Evolutionary conservation across 2,797 vertebrate genomes (phyloP).

Genomic region (Bryconaethiops microstoma): DNA sequence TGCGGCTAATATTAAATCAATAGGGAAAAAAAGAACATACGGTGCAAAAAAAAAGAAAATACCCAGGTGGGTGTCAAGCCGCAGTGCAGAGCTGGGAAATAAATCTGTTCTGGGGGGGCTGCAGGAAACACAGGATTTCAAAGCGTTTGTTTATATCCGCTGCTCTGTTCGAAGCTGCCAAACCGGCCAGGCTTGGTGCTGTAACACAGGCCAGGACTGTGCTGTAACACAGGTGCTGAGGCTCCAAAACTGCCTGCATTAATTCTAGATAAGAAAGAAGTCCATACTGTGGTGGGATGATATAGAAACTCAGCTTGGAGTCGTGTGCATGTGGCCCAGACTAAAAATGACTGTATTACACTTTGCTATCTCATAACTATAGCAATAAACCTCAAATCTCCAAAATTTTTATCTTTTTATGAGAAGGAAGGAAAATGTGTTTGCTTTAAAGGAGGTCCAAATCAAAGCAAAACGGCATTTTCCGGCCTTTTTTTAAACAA

Average conservation of each 20-base stretch:
- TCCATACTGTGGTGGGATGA: not conserved
- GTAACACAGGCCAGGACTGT: not conserved
- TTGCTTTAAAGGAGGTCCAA: not conserved
- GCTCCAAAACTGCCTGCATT: not conserved
- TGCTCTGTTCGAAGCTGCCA: not conserved
- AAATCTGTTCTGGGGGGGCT: not conserved
- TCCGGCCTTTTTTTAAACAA: too few relatives aligned
- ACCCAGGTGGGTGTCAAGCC: not conserved
- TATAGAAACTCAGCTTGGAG: not conserved
- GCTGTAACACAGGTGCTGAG: not conserved
- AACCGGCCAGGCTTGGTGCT: not conserved
- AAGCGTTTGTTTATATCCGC: not conserved
- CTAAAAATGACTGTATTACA: not conserved
- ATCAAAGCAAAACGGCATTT: not conserved
- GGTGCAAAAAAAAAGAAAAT: slow-evolving; percentile 66
- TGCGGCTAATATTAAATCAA: slow-evolving; percentile 73
- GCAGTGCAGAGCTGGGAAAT: not conserved
- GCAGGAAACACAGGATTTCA: not conserved
- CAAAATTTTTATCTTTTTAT: too few relatives aligned
- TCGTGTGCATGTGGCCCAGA: not conserved
- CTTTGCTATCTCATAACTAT: not conserved
- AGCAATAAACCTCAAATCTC: not conserved
- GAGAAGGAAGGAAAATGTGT: too few relatives aligned
- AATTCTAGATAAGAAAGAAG: not conserved
- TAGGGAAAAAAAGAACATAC: slow-evolving; percentile 53